Conservation (phyloP, 2,113 vertebrate genomes). For the Oriolus oriolus region DNA sequence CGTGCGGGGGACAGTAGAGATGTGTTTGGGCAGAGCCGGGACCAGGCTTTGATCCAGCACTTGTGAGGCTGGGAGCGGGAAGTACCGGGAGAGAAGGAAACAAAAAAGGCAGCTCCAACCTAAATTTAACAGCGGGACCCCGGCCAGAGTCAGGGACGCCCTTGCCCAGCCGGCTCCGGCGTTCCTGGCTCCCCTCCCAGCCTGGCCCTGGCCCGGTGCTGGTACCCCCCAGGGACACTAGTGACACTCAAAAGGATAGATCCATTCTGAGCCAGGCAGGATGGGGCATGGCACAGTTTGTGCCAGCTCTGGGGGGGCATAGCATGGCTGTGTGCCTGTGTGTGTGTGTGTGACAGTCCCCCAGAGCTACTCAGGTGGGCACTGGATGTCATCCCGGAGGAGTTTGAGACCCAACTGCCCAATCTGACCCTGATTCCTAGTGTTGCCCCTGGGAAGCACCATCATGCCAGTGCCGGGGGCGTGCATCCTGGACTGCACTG, state of each 20-base stretch:
- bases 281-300: not conserved
- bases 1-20: not conserved
- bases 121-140: conserved; percentile 37
- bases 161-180: not conserved
- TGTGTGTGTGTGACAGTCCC: not conserved
- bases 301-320: too few species aligned
- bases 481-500: not conserved
- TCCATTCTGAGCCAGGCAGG: not conserved
- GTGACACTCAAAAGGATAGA: not conserved
- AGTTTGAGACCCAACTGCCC: not conserved
- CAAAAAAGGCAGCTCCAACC: conserved; percentile 29
- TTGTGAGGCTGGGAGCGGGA: not conserved
- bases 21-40: not conserved
- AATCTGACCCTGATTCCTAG: accelerated
- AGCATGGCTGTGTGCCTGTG: not conserved
- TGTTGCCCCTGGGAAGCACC: not conserved
- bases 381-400: accelerated
- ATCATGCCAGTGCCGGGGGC: accelerated
- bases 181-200: not conserved
- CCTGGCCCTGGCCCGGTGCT: not conserved
- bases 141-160: not conserved
- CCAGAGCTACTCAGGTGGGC: not conserved
- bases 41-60: conserved; percentile 10
- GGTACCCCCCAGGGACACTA: not conserved
- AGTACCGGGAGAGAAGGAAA: not conserved